Conservation (phyloP, 1,140 invertebrate species). For the Drosophila albomicans region DNA sequence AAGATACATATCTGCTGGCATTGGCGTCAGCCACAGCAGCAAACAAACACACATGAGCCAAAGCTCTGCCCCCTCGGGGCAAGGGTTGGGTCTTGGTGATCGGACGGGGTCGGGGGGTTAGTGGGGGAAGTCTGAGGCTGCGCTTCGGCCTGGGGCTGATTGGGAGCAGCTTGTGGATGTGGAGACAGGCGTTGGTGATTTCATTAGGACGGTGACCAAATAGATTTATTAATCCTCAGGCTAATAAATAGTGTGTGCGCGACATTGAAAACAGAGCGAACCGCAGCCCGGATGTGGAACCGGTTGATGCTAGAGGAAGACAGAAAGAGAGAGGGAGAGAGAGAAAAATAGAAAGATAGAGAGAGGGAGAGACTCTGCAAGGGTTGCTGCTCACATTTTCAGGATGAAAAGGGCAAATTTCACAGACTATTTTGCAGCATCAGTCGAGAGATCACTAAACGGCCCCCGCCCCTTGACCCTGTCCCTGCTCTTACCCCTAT, state of each 20-base stretch:
- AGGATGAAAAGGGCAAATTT: slow-evolving; percentile 48
- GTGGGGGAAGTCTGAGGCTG: neutral
- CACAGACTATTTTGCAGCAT: slow-evolving; percentile 41
- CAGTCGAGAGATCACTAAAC: slow-evolving; percentile 30
- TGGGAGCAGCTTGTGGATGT: slow-evolving; percentile 23
- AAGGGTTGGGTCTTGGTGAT: slow-evolving; percentile 8
- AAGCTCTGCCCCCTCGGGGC: slow-evolving; percentile 4
- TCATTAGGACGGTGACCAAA: slow-evolving; percentile 83
- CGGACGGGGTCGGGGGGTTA: neutral
- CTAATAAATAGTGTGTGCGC: slow-evolving; percentile 81
- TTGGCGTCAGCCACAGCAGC: slow-evolving; percentile 69
- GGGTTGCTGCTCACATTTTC: slow-evolving; percentile 33
- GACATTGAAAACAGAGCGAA: slow-evolving; percentile 68
- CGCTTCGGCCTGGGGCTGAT: slow-evolving; percentile 22
- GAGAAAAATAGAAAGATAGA: neutral
- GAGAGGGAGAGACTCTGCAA: neutral
- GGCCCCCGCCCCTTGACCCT: neutral
- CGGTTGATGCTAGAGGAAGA: slow-evolving; percentile 32
- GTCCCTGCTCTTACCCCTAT: too few relatives aligned
- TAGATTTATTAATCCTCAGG: slow-evolving; percentile 84
- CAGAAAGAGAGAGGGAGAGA: neutral
- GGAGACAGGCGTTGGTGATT: slow-evolving; percentile 62
- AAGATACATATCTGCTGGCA: slow-evolving; percentile 76
- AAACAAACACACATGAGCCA: slow-evolving; percentile 46
- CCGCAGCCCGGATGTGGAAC: slow-evolving; percentile 49